Percentiles rank a stretch among this genome's conserved stretches.
Evolutionary conservation across 2,113 vertebrate species (phyloP).

Genomic region (Chaenogobius annularis): DNA sequence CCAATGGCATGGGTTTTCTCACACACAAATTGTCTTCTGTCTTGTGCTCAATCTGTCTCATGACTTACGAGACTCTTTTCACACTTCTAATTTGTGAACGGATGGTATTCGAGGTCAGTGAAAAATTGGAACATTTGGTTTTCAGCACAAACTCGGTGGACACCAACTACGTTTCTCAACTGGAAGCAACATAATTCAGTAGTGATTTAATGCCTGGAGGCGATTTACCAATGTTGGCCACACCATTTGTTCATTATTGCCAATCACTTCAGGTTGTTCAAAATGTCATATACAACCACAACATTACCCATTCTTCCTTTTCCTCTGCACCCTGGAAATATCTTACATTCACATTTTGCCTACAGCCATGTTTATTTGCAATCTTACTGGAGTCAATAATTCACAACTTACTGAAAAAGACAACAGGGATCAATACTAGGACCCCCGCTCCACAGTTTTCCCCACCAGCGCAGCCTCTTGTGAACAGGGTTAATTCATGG

Average conservation of each 20-base stretch:
- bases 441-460: not conserved
- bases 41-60: conserved; percentile 5
- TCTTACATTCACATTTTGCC: not conserved
- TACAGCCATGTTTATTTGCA: not conserved
- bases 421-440: conserved; percentile 2
- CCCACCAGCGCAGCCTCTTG: conserved; percentile 45
- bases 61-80: conserved; percentile 9
- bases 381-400: not conserved
- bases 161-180: not conserved
- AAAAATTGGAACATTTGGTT: conserved; percentile 1
- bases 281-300: not conserved
- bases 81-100: conserved; percentile 12
- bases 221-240: not conserved
- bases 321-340: not conserved
- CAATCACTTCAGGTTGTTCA: not conserved
- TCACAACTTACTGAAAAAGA: not conserved
- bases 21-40: conserved; percentile 6
- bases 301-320: not conserved
- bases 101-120: conserved; percentile 8
- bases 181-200: not conserved
- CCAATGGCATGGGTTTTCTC: not conserved
- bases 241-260: not conserved
- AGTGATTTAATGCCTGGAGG: not conserved
- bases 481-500: conserved; percentile 72
- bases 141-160: not conserved